Conservation (phyloP, 2,888 invertebrate genomes). For the Nasonovia ribisnigri region DNA sequence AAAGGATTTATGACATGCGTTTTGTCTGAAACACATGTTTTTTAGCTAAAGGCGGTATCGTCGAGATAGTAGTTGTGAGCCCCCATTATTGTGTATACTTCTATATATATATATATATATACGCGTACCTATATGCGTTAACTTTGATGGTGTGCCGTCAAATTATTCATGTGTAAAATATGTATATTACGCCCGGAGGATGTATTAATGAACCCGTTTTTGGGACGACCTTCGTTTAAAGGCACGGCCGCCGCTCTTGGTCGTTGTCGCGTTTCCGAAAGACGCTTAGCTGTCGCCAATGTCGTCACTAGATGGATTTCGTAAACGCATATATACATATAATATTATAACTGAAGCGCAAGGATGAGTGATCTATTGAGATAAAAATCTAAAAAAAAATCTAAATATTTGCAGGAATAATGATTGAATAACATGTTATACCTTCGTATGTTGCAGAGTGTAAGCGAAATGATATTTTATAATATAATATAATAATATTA, state of each 20-base stretch:
- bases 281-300: slow-evolving; percentile 11
- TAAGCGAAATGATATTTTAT: background rate
- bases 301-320: background rate
- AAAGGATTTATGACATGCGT: slow-evolving; percentile 58
- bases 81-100: slow-evolving; percentile 18
- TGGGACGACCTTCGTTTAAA: slow-evolving; percentile 54
- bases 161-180: slow-evolving; percentile 63
- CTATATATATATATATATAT: background rate
- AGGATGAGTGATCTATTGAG: background rate
- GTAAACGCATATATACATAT: background rate
- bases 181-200: slow-evolving; percentile 61
- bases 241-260: background rate
- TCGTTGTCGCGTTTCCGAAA: slow-evolving; percentile 29
- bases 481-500: background rate
- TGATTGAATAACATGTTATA: background rate
- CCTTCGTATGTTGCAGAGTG: background rate
- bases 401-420: background rate
- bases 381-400: too few relatives aligned
- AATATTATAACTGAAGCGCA: background rate
- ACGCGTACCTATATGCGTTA: background rate
- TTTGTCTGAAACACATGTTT: slow-evolving; percentile 57
- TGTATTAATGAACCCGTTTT: slow-evolving; percentile 61
- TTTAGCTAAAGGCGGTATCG: slow-evolving; percentile 61
- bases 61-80: slow-evolving; percentile 42
- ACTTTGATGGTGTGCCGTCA: slow-evolving; percentile 62